Base-by-base conservation (phyloP, 2,113 vertebrate species). In the Climacteris rufus region DNA sequence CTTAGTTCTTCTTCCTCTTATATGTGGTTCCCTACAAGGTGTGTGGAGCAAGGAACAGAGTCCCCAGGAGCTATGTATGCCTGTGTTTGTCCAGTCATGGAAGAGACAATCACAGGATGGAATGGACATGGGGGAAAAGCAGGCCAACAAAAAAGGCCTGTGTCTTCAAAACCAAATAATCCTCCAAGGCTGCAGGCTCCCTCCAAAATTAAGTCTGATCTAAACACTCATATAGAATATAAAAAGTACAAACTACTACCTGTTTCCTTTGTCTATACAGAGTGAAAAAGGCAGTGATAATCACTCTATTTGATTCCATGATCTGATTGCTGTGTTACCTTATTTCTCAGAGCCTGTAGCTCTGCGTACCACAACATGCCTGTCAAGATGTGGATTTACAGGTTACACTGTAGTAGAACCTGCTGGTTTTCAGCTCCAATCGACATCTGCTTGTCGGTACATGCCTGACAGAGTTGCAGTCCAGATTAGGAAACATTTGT, bases 381-480 rank as follows among this genome's bases (percentile, higher is more conserved):
- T 96, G 97, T 96, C 95, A 97, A 96, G 94, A 88, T 96, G 93
- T 97, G 97, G 98, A 96, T 98, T 97, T 97, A 98, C 97, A 97
- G 96, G 96, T 93, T 91, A 97, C 87, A 13, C 82, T 79, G 87
- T 93, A 94, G 96, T 79, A 96, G 97, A 97, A 96, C 97, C 97
- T 97, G 97, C 94, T 96, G 85, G 66, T 87, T 97, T 98, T 96
- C 94, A 93, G 93, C 85, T 96, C 96, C 97, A 97, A 97, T 98
- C 92, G 80, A 97, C 97, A 97, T 96, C 96, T 96, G 94, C 97
- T 96, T 96, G 96, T 96, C 8, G 0, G 86, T 69, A 96, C 96
- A 95, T 65, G 96, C 94, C 96, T 94, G 93, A 95, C 96, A 91
- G 97, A 97, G 97, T 97, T 97, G 96, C 97, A 97, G 97, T 97